These are phyloP conservation scores for Mormoops blainvillei DNA, from an alignment of 2,113 vertebrate species.

Conservation along the genomic window DNA sequence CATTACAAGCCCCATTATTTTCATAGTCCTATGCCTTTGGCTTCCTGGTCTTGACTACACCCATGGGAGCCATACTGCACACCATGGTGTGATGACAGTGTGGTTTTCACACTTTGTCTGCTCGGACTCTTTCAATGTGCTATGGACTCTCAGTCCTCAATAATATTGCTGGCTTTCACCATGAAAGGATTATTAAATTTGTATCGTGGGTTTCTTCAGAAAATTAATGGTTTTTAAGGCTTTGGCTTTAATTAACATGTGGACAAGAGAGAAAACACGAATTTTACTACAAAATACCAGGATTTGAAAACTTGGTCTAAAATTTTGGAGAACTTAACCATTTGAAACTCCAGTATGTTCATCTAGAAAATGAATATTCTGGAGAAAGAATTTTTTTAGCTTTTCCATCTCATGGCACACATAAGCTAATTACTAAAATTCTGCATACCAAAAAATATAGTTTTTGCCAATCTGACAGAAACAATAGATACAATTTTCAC, in stretches of 20 bases:
- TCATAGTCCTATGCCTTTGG: not conserved
- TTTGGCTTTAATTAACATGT: not conserved
- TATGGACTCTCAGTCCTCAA: not conserved
- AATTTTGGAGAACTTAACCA: not conserved
- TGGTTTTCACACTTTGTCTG: not conserved
- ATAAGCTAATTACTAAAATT: too few relatives aligned
- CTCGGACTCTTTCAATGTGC: not conserved
- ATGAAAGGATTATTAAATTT: not conserved
- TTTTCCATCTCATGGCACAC: too few relatives aligned
- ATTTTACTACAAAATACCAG: not conserved
- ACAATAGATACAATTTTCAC: too few relatives aligned
- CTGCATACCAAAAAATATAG: too few relatives aligned
- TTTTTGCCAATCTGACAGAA: too few relatives aligned
- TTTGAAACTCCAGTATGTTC: not conserved
- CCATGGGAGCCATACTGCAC: not conserved
- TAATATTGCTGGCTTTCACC: not conserved
- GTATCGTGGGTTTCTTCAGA: not conserved
- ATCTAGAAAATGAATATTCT: not conserved
- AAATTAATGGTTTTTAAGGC: not conserved
- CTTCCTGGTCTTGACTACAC: not conserved
- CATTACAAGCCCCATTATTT: not conserved
- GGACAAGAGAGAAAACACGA: not conserved
- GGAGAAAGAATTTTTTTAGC: too few relatives aligned
- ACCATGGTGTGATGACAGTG: not conserved
- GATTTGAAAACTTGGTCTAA: not conserved